These are phyloP conservation scores for Drosophila engyochracea DNA, from an alignment of 2,888 invertebrate species.

Conservation along the genomic window DNA sequence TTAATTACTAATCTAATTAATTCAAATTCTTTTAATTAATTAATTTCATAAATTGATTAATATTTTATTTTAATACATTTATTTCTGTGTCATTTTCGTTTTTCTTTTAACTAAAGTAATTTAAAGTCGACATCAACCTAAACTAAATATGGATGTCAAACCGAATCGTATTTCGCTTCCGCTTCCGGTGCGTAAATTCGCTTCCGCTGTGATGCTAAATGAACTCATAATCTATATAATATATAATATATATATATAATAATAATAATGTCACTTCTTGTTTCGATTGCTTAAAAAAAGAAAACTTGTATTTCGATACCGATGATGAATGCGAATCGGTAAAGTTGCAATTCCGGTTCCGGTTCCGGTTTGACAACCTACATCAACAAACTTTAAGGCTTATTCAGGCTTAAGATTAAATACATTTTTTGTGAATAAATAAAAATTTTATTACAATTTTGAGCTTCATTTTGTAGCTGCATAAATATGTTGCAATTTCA, in stretches of 20 bases:
- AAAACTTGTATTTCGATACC: not conserved
- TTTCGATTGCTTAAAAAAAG: too few species aligned
- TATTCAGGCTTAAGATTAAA: not conserved
- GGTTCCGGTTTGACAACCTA: not conserved
- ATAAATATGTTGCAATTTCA: not conserved
- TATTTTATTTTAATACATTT: not conserved
- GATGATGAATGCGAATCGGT: not conserved
- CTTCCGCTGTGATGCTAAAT: not conserved
- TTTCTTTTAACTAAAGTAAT: not conserved
- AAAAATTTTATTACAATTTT: not conserved
- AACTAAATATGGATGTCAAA: not conserved
- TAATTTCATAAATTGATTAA: not conserved
- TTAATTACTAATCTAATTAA: not conserved
- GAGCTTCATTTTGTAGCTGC: not conserved
- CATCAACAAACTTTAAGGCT: not conserved
- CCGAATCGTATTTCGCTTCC: not conserved
- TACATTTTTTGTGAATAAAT: not conserved
- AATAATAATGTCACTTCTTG: not conserved
- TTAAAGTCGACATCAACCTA: not conserved
- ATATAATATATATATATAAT: too few species aligned
- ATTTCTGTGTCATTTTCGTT: not conserved
- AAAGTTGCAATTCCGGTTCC: not conserved
- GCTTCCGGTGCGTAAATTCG: not conserved
- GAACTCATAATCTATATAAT: not conserved
- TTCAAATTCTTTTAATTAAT: not conserved